Percentiles rank a stretch among this genome's conserved stretches.
phyloP scores from a whole-genome alignment of 2,113 vertebrate genomes.

The Sakesphorus luctuosus region DNA sequence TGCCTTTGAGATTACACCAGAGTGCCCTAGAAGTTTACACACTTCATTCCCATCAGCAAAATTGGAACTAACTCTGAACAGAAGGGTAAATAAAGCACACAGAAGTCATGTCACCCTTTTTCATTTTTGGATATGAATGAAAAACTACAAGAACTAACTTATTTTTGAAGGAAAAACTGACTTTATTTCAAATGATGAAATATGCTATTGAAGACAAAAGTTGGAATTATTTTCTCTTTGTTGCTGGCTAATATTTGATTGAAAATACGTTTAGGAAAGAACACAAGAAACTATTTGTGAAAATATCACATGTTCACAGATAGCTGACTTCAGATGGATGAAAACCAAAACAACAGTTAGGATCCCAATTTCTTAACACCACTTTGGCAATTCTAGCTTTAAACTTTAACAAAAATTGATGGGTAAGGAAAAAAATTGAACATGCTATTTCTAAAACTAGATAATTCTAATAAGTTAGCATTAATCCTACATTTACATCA shows the following conservation, averaged over 20 bases:
- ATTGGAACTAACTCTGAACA: neutral
- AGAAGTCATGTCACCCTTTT: neutral
- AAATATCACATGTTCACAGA: neutral
- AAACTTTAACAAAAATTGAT: neutral
- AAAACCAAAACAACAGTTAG: neutral
- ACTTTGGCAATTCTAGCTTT: neutral
- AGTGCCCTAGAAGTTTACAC: neutral
- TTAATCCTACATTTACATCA: neutral
- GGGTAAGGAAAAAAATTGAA: neutral
- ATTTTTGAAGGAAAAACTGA: neutral
- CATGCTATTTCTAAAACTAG: neutral
- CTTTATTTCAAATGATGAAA: neutral
- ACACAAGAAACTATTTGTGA: neutral
- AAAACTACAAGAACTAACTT: neutral
- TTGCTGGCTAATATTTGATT: neutral
- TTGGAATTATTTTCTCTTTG: neutral
- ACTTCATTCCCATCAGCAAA: neutral
- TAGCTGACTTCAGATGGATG: neutral
- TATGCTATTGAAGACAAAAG: neutral
- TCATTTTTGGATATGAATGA: neutral
- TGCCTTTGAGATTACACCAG: neutral
- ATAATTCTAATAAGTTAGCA: neutral
- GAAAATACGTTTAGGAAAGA: neutral
- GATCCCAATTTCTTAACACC: neutral
- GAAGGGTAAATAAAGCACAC: neutral